A percentile compares a stretch with the other conserved stretches of the same genome.
These are phyloP conservation scores for Anguilla anguilla DNA, from an alignment of 2,797 vertebrate species.

Conservation along the genomic window DNA sequence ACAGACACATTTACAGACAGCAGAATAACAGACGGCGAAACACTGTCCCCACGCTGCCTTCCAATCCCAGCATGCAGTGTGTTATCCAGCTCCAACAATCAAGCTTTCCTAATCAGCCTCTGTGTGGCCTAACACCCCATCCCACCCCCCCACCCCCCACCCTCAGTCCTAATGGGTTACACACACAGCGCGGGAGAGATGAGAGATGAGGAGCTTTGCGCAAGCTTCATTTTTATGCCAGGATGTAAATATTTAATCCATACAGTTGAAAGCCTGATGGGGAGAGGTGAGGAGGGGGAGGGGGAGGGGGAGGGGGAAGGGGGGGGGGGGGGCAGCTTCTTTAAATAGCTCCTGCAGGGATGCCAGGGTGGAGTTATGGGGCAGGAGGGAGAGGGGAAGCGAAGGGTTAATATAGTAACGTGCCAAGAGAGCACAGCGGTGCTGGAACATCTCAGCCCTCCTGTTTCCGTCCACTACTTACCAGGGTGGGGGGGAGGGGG, in stretches of 20 bases:
- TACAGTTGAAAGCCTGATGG: neutral
- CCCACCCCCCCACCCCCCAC: neutral
- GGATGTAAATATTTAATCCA: constrained; percentile 16
- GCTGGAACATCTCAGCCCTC: neutral
- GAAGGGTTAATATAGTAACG: neutral
- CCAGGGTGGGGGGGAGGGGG: no score
- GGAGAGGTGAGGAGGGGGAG: no score
- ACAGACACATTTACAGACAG: neutral
- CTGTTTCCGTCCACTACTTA: neutral
- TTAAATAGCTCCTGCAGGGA: neutral
- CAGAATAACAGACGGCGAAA: neutral
- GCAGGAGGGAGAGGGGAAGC: neutral
- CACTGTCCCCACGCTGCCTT: neutral
- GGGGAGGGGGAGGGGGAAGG: neutral
- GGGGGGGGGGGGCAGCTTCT: neutral
- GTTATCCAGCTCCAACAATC: neutral
- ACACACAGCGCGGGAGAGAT: neutral
- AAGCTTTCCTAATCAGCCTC: neutral
- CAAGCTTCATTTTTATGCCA: neutral
- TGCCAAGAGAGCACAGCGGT: neutral
- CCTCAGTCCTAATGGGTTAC: neutral
- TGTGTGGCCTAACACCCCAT: neutral
- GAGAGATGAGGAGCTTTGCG: neutral
- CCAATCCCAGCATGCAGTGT: constrained; percentile 10
- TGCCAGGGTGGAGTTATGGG: neutral